These are phyloP conservation scores for Synanthedon andrenaeformis DNA, from an alignment of 2,888 invertebrate species.

Conservation along the genomic window DNA sequence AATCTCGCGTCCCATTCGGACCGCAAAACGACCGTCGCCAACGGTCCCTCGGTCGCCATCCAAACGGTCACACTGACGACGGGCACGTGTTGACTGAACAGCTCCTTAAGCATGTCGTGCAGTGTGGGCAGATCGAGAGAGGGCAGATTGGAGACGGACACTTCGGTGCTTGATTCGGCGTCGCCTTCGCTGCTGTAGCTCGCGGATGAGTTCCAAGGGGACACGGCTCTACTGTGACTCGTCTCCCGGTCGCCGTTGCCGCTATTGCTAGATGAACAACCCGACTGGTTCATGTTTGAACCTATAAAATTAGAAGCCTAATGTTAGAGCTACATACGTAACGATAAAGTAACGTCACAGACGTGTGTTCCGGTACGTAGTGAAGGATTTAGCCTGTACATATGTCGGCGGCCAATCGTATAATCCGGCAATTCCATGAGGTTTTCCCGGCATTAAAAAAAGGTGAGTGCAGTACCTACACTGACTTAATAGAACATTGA, in stretches of 20 bases:
- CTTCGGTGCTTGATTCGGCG: constrained; percentile 34
- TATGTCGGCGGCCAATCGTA: too few relatives aligned
- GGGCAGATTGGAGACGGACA: constrained; percentile 56
- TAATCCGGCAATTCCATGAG: too few relatives aligned
- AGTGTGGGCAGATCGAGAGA: constrained; percentile 36
- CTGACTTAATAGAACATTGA: too few relatives aligned
- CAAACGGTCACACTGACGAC: constrained; percentile 50
- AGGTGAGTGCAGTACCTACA: too few relatives aligned
- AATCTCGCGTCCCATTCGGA: constrained; percentile 78
- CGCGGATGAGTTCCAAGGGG: constrained; percentile 60
- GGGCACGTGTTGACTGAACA: constrained; percentile 49
- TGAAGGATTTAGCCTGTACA: too few relatives aligned
- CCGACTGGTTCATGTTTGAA: constrained; percentile 50
- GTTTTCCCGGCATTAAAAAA: too few relatives aligned
- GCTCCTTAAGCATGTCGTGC: constrained; percentile 51
- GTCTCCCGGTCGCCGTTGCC: constrained; percentile 43
- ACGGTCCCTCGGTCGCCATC: constrained; percentile 58
- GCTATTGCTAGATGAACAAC: constrained; percentile 53
- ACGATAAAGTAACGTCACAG: too few relatives aligned
- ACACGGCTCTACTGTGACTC: constrained; percentile 39
- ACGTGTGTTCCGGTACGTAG: too few relatives aligned
- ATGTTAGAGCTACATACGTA: too few relatives aligned
- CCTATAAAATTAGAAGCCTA: constrained; percentile 19
- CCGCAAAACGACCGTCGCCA: constrained; percentile 79
- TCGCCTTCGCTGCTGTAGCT: constrained; percentile 54